Evolutionary conservation across 2,113 vertebrate species (phyloP).

Genomic region (Camelus bactrianus): DNA sequence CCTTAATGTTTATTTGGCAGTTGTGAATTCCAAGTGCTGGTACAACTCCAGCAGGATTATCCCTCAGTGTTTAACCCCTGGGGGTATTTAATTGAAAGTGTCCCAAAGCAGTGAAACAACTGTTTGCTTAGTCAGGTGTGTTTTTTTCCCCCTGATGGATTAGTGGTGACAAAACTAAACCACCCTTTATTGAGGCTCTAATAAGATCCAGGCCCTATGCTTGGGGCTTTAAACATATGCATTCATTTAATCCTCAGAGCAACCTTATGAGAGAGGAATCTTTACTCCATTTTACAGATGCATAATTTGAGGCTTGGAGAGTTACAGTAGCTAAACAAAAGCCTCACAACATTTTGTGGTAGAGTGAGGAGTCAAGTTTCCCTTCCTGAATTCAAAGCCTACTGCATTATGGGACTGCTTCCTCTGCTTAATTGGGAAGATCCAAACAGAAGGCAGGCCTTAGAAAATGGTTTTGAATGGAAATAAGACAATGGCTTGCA

Average conservation of each 20-base stretch:
- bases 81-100: neutral
- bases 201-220: neutral
- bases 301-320: neutral
- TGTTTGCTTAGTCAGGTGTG: neutral
- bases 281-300: neutral
- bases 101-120: neutral
- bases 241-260: constrained; percentile 2
- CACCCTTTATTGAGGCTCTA: neutral
- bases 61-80: neutral
- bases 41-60: neutral
- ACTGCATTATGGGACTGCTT: neutral
- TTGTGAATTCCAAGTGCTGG: neutral
- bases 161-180: constrained; percentile 33
- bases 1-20: neutral
- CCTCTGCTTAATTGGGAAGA: constrained; percentile 22
- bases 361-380: neutral
- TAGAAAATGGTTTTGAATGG: constrained; percentile 41
- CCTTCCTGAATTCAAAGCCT: constrained; percentile 37
- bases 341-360: neutral
- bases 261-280: neutral
- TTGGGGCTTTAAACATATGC: neutral
- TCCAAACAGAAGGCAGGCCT: neutral
- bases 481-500: constrained; percentile 21
- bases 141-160: neutral
- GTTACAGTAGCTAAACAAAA: neutral